phyloP scores from a whole-genome alignment of 2,888 invertebrate genomes.

The Leistus spinibarbis region DNA sequence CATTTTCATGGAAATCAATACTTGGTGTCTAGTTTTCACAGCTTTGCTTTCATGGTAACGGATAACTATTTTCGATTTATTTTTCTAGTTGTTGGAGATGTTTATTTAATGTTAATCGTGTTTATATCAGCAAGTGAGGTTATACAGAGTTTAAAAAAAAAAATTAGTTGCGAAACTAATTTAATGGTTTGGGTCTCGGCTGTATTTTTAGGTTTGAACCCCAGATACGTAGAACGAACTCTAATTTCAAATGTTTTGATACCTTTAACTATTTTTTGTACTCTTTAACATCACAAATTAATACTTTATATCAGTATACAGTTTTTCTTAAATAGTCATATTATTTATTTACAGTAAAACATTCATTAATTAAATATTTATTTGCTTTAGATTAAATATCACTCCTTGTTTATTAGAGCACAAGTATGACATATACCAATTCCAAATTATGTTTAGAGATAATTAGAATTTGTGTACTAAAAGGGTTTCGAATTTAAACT shows the following conservation, averaged over 20 bases:
- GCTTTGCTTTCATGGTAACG: neutral
- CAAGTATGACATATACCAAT: no score
- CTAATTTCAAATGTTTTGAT: neutral
- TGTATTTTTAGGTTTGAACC: neutral
- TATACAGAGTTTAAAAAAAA: neutral
- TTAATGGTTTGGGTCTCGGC: neutral
- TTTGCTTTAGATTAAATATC: no score
- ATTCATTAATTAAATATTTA: no score
- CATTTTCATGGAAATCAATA: constrained; percentile 9
- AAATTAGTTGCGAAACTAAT: neutral
- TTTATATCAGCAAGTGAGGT: neutral
- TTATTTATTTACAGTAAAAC: no score
- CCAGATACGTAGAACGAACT: neutral
- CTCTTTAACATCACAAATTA: no score
- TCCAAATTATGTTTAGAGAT: no score
- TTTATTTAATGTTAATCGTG: neutral
- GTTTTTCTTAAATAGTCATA: no score
- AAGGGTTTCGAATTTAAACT: no score
- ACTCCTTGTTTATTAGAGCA: no score
- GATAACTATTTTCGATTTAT: neutral
- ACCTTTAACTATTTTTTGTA: neutral
- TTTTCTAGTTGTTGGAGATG: neutral
- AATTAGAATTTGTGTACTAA: no score
- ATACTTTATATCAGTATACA: no score
- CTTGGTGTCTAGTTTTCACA: constrained; percentile 1